Percentiles rank a stretch among this genome's conserved stretches.
phyloP scores from a whole-genome alignment of 2,113 vertebrate genomes.

The Toxotes jaculatrix region DNA sequence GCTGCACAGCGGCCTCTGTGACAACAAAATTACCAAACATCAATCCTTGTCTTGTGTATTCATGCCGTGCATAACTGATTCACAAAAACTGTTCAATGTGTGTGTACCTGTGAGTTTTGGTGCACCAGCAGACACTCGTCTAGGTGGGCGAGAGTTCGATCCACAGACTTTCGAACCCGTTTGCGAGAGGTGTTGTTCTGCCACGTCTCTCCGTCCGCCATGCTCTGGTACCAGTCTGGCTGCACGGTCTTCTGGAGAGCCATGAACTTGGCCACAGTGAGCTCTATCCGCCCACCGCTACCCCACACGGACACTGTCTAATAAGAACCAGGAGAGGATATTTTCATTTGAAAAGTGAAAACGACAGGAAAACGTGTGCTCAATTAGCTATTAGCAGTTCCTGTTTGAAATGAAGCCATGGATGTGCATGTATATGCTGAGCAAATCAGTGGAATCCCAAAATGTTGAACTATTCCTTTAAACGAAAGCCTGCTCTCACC shows the following conservation, averaged over 20 bases:
- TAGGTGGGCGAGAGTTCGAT: slow-evolving; percentile 92
- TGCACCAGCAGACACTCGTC: slow-evolving; percentile 90
- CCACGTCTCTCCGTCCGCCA: slow-evolving; percentile 92
- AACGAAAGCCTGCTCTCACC: slow-evolving; percentile 77
- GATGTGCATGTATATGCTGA: no score
- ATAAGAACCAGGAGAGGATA: slow-evolving; percentile 4
- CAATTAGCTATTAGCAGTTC: no score
- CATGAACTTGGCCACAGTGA: slow-evolving; percentile 92
- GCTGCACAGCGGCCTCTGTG: slow-evolving; percentile 12
- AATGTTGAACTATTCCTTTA: neutral
- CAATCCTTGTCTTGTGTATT: slow-evolving; percentile 26
- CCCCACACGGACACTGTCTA: slow-evolving; percentile 95
- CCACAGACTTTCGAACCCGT: slow-evolving; percentile 92
- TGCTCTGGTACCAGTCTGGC: slow-evolving; percentile 96
- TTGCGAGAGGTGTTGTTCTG: slow-evolving; percentile 85
- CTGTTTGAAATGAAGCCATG: no score
- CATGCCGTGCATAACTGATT: slow-evolving; percentile 41
- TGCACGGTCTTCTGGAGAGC: slow-evolving; percentile 88
- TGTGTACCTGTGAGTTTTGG: slow-evolving; percentile 87
- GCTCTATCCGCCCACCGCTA: slow-evolving; percentile 91
- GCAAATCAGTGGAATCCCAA: neutral
- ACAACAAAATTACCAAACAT: slow-evolving; percentile 28
- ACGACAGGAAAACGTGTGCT: neutral
- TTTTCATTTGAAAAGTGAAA: neutral
- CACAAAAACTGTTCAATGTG: neutral